Evolutionary conservation across 2,888 invertebrate genomes (phyloP), one percentile per base, ranked within the genome.

Genomic region (Cheilosia soror): DNA sequence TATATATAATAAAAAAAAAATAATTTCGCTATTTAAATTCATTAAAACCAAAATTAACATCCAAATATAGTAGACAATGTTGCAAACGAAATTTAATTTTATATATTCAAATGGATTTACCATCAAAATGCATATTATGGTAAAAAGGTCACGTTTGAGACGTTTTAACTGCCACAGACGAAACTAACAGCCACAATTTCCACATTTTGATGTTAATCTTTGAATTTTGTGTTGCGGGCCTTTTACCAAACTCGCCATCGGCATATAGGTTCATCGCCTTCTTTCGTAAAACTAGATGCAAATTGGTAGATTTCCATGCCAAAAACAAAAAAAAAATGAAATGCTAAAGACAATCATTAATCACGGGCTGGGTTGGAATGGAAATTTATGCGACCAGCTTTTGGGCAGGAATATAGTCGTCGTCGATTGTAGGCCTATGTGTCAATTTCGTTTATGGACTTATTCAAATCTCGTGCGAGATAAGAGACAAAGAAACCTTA

Each of bases 231-330:
- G 9, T 58, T 20, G 25, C 65, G 51, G 44, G 20, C 6, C 53
- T 83, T 69, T 73, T 83, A 69, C 63, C 49, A 75, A 79, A 51
- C 29, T 37, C 33, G 27, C 9, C 25, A 11, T 37, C 44, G 7
- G 15, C 13, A 57, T 44, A 20, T 11, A 69, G 58, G 84, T 84
- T 84, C 78, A 84, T 79, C 58, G 84, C 33, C 84, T 84, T 79
- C 79, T 79, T 76, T 84, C 84, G 75, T 79, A 84, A 79, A 72
- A 29, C 13, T 37, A 63, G 71, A 84, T 83, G 60, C 68, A 83
- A 83, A 79, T 79, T 57, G 66, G 13, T 25, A 27, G 25, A 75
- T 79, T 84, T 69, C 69, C 63, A 84, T 75, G 78, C 58, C 65
- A 69, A 79, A 78, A 9, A 37, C 2, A 33, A 33, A 37, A 37